A percentile compares a stretch with the other conserved stretches of the same genome.
These are phyloP conservation scores for Odocoileus hemionus DNA, from an alignment of 2,113 vertebrate species.

Conservation along the genomic window DNA sequence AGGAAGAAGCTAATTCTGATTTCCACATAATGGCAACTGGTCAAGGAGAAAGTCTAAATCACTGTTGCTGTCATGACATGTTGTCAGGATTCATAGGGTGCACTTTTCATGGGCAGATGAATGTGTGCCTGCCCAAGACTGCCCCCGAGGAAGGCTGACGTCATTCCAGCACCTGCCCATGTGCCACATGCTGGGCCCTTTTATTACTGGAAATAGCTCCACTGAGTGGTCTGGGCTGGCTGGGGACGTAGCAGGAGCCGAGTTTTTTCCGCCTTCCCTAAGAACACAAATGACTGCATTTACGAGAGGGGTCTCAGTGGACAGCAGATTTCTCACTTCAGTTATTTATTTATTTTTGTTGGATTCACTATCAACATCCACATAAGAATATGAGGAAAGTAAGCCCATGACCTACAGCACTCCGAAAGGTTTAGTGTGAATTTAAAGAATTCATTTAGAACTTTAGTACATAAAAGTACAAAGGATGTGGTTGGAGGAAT, in stretches of 20 bases:
- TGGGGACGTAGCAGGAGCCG: neutral
- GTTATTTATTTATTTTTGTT: neutral
- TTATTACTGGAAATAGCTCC: conserved; percentile 4
- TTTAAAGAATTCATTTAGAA: neutral
- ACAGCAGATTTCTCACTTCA: neutral
- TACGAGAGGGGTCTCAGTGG: neutral
- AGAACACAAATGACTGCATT: neutral
- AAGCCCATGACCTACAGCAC: neutral
- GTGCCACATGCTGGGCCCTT: neutral
- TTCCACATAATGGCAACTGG: neutral
- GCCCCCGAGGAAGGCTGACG: neutral
- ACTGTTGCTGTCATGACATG: neutral
- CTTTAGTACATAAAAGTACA: neutral
- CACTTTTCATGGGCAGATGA: neutral
- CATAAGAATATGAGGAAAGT: neutral
- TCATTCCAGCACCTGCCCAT: conserved; percentile 15
- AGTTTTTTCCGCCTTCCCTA: neutral
- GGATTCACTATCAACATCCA: neutral
- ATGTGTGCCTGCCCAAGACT: neutral
- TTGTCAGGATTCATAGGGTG: neutral
- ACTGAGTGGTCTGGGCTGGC: neutral
- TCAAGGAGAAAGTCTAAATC: neutral
- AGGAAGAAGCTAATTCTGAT: neutral
- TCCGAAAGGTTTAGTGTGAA: neutral
- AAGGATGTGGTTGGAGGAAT: neutral